phyloP scores from a whole-genome alignment of 92 coral and sea anemone species.

The Palythoa grandiflora region DNA sequence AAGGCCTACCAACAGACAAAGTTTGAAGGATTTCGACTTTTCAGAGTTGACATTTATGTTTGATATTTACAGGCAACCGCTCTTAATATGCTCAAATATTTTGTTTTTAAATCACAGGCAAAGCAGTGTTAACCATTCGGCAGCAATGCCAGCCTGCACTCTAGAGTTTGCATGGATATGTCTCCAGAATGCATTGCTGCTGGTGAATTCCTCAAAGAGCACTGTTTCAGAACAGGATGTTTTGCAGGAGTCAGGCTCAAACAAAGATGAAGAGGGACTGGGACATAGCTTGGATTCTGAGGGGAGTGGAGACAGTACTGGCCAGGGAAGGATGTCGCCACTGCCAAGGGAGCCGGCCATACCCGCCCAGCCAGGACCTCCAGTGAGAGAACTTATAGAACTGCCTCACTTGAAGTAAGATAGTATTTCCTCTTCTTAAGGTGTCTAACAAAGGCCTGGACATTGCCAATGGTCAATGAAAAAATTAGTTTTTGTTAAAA shows the following conservation, averaged over 20 bases:
- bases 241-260: conserved; percentile 62
- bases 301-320: conserved; percentile 73
- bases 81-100: not conserved
- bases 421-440: not conserved
- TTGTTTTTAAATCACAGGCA: conserved; percentile 33
- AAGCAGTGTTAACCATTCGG: conserved; percentile 82
- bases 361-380: conserved; percentile 95
- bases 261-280: conserved; percentile 66
- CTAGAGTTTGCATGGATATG: conserved; percentile 94
- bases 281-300: conserved; percentile 66
- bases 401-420: conserved; percentile 88
- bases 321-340: conserved; percentile 66
- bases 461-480: too few species aligned
- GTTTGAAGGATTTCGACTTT: too few species aligned
- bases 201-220: conserved; percentile 73
- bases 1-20: not conserved
- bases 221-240: conserved; percentile 55
- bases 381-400: conserved; percentile 87
- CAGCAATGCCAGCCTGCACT: conserved; percentile 99
- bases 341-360: conserved; percentile 75
- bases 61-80: too few species aligned
- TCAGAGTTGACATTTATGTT: too few species aligned
- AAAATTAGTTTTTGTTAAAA: too few species aligned
- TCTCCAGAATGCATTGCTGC: conserved; percentile 91
- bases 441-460: not conserved